A percentile compares a stretch with the other conserved stretches of the same genome.
Evolutionary conservation across 1,140 invertebrate species (phyloP).

Genomic region (Heterodera schachtii): DNA sequence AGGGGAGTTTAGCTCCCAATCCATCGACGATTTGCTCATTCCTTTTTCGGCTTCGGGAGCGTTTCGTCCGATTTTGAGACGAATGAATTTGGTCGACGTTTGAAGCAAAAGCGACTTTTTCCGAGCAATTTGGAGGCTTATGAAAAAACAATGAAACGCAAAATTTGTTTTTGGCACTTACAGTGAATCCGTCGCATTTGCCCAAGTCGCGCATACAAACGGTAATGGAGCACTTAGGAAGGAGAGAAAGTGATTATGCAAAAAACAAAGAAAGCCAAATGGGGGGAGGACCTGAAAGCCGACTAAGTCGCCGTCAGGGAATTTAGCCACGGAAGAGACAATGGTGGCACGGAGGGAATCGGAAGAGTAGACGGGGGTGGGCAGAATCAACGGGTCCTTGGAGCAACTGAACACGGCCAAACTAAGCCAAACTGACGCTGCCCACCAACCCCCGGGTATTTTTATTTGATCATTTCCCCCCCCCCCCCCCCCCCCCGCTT

Average conservation of each 20-base stretch:
- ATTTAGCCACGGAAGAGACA: constrained; percentile 39
- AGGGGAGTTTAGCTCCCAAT: constrained; percentile 37
- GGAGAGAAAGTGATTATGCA: background rate
- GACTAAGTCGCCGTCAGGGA: constrained; percentile 43
- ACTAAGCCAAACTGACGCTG: background rate
- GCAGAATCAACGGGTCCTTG: constrained; percentile 36
- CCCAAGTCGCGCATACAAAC: constrained; percentile 38
- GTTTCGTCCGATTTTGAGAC: constrained; percentile 17
- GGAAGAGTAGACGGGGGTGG: constrained; percentile 37
- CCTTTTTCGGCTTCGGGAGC: background rate
- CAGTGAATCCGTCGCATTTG: constrained; percentile 39
- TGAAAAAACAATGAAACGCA: constrained; percentile 1
- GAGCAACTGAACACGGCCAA: constrained; percentile 30
- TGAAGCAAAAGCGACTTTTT: background rate
- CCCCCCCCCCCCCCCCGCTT: background rate
- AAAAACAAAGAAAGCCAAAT: too few species aligned
- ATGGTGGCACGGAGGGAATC: constrained; percentile 33
- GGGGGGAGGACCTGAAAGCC: constrained; percentile 31
- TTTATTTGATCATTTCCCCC: too few species aligned
- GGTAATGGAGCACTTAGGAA: constrained; percentile 37
- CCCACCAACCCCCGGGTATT: too few species aligned
- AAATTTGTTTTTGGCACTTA: constrained; percentile 2
- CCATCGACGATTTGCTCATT: constrained; percentile 2
- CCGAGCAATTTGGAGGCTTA: constrained; percentile 25
- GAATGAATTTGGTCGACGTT: background rate